phyloP scores from a whole-genome alignment of 2,888 invertebrate species.

The Tiliacea aurago region DNA sequence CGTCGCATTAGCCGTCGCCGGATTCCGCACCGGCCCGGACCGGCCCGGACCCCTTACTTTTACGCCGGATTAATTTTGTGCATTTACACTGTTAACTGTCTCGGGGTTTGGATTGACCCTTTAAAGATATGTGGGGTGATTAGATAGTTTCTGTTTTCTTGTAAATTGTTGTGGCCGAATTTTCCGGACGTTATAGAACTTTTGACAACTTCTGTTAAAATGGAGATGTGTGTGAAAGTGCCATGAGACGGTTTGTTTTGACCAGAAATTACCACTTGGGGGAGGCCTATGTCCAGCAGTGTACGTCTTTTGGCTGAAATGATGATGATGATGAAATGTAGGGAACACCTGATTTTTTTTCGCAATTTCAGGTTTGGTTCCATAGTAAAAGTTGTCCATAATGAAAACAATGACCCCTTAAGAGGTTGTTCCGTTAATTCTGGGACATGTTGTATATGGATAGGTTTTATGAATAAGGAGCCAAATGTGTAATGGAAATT shows the following conservation, averaged over 20 bases:
- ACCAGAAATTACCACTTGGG: not conserved
- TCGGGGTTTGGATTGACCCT: constrained; percentile 27
- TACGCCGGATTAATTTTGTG: constrained; percentile 54
- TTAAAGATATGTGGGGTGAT: constrained; percentile 27
- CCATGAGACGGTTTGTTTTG: not conserved
- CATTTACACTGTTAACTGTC: constrained; percentile 42
- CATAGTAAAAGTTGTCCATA: no score
- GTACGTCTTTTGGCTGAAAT: no score
- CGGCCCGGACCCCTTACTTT: constrained; percentile 53
- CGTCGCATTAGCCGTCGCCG: constrained; percentile 79
- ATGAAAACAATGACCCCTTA: no score
- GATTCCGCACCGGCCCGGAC: constrained; percentile 68
- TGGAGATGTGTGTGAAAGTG: not conserved
- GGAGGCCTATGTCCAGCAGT: no score
- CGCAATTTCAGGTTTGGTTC: no score
- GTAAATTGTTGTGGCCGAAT: not conserved
- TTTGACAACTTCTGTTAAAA: not conserved
- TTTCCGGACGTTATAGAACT: not conserved
- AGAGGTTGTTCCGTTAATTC: no score
- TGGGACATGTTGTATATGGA: no score
- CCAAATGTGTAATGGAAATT: not conserved
- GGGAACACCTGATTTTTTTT: no score
- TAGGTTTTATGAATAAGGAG: not conserved
- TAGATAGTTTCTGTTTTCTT: constrained; percentile 24
- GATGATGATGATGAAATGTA: no score